These are phyloP conservation scores for Himalopsyche phryganea DNA, from an alignment of 1,140 invertebrate genomes.

Conservation along the genomic window DNA sequence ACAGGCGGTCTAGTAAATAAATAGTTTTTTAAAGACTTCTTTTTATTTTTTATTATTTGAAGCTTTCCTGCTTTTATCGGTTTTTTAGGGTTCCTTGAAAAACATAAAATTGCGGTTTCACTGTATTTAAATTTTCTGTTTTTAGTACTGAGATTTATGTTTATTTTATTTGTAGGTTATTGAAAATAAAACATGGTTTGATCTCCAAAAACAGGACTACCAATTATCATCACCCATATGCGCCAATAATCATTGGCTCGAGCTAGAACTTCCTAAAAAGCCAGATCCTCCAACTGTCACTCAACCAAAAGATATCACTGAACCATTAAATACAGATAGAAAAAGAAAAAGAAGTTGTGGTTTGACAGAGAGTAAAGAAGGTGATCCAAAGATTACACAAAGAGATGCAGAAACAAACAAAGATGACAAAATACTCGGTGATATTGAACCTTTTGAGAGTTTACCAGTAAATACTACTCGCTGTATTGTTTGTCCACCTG, in stretches of 20 bases:
- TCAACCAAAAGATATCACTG: constrained; percentile 1
- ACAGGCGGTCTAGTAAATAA: no score
- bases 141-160: no score
- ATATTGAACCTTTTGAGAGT: neutral
- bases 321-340: neutral
- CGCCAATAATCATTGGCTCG: constrained; percentile 1
- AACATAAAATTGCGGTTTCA: no score
- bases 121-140: no score
- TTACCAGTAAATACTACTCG: neutral
- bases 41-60: no score
- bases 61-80: no score
- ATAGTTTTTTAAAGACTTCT: no score
- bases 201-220: constrained; percentile 27
- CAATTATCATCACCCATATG: constrained; percentile 21
- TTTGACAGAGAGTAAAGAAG: no score
- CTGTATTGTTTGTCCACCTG: neutral
- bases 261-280: neutral
- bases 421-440: neutral
- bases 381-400: no score
- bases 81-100: no score
- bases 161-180: constrained; percentile 16
- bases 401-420: neutral
- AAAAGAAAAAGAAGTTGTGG: neutral
- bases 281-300: neutral
- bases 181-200: constrained; percentile 24